These are phyloP conservation scores for Nesoenas mayeri DNA, from an alignment of 2,113 vertebrate species.

Conservation along the genomic window DNA sequence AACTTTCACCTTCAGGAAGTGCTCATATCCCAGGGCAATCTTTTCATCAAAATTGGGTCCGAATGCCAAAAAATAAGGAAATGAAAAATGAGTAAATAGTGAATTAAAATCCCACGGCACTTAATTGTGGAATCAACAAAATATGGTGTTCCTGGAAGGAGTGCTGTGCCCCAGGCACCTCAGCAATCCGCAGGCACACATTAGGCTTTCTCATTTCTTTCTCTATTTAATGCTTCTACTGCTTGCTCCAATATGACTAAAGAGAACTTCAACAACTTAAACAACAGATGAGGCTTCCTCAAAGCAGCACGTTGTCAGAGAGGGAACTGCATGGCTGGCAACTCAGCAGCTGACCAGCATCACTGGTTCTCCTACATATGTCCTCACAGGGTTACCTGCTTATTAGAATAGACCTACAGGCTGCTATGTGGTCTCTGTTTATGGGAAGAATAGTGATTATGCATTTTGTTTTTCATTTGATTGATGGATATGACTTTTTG, in stretches of 20 bases:
- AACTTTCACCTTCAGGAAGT: neutral
- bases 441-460: neutral
- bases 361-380: neutral
- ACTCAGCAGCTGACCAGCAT: neutral
- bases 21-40: neutral
- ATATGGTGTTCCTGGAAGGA: neutral
- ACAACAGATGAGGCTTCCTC: neutral
- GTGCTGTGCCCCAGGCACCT: neutral
- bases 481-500: neutral
- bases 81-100: slow-evolving; percentile 8
- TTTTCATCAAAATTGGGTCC: neutral
- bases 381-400: neutral
- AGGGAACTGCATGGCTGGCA: neutral
- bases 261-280: neutral
- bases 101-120: slow-evolving; percentile 20
- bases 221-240: neutral
- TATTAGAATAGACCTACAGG: neutral
- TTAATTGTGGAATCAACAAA: slow-evolving; percentile 10
- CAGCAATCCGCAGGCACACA: neutral
- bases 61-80: slow-evolving; percentile 12
- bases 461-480: neutral
- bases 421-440: neutral
- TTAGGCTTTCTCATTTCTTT: neutral
- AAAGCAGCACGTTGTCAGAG: neutral
- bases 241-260: neutral